Evolutionary conservation across 2,797 vertebrate species (phyloP).

Genomic region (Malacoctenus gilli): DNA sequence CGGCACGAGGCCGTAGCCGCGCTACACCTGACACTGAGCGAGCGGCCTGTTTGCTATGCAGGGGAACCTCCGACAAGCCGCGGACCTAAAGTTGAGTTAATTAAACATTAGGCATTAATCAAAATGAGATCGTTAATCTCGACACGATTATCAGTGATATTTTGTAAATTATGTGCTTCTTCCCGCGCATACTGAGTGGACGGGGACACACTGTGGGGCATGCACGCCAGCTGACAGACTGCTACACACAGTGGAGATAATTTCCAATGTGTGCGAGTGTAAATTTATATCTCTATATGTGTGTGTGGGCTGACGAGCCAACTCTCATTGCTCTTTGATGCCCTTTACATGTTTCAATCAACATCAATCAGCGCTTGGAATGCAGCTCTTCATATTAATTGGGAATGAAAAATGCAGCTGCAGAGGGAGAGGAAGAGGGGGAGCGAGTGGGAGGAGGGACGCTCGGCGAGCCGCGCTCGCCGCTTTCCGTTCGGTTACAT

Average conservation of each 20-base stretch:
- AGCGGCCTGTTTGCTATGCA: conserved; percentile 66
- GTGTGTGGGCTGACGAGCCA: not conserved
- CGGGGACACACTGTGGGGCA: conserved; percentile 2
- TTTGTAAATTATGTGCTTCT: conserved; percentile 67
- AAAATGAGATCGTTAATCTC: conserved; percentile 76
- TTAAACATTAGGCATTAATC: conserved; percentile 79
- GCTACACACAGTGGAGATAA: conserved; percentile 9
- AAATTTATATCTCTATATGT: conserved; percentile 4
- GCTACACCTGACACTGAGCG: conserved; percentile 50
- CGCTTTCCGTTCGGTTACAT: conserved; percentile 32
- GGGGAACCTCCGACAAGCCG: conserved; percentile 38
- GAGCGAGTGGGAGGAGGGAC: conserved; percentile 5
- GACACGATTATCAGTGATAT: conserved; percentile 73
- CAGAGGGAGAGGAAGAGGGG: not conserved
- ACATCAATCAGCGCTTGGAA: conserved; percentile 73
- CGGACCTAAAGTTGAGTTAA: conserved; percentile 73
- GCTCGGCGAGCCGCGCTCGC: conserved; percentile 42
- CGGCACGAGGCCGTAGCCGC: not conserved
- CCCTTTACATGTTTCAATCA: conserved; percentile 80
- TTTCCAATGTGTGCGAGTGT: conserved; percentile 2
- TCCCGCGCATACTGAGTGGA: conserved; percentile 44
- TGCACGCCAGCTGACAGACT: conserved; percentile 16
- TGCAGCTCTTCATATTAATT: conserved; percentile 67
- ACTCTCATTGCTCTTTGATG: conserved; percentile 67
- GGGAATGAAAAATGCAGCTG: conserved; percentile 44